Percentiles rank a stretch among this genome's conserved stretches.
These are phyloP conservation scores for Limanda limanda DNA, from an alignment of 2,113 vertebrate genomes.

Conservation along the genomic window DNA sequence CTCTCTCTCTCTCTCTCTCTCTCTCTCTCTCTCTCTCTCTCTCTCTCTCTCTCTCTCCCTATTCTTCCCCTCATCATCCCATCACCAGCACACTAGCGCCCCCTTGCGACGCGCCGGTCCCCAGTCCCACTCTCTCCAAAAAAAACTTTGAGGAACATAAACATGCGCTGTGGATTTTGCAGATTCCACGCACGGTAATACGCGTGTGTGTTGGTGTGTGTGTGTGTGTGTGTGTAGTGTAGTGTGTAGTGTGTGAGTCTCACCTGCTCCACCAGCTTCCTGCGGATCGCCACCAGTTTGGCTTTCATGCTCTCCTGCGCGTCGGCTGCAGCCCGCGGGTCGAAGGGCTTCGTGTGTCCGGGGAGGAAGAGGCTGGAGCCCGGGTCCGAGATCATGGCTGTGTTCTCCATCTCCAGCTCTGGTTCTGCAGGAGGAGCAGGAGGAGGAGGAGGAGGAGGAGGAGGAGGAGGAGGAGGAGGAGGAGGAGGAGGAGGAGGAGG, in stretches of 20 bases:
- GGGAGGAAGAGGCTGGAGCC: constrained; percentile 79
- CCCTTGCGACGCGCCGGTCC: constrained; percentile 60
- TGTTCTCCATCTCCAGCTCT: constrained; percentile 78
- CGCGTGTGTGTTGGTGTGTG: too few species aligned
- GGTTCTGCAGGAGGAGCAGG: constrained; percentile 60
- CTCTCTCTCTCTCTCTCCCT: too few species aligned
- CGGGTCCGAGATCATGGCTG: constrained; percentile 83
- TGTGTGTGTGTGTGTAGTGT: too few species aligned
- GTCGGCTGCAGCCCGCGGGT: constrained; percentile 83
- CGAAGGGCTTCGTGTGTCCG: constrained; percentile 80
- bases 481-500: neutral
- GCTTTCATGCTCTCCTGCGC: constrained; percentile 87
- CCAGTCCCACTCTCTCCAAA: neutral
- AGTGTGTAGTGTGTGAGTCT: neutral
- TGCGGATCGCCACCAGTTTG: constrained; percentile 78
- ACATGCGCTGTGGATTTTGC: constrained; percentile 1
- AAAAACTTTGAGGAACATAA: constrained; percentile 68
- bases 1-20: too few species aligned
- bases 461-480: neutral
- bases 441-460: neutral
- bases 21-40: too few species aligned
- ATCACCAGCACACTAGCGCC: constrained; percentile 55
- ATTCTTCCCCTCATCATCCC: neutral
- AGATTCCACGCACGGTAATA: neutral
- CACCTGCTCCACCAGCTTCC: constrained; percentile 87